These are phyloP conservation scores for Trachurus trachurus DNA, from an alignment of 2,797 vertebrate genomes.

Conservation along the genomic window DNA sequence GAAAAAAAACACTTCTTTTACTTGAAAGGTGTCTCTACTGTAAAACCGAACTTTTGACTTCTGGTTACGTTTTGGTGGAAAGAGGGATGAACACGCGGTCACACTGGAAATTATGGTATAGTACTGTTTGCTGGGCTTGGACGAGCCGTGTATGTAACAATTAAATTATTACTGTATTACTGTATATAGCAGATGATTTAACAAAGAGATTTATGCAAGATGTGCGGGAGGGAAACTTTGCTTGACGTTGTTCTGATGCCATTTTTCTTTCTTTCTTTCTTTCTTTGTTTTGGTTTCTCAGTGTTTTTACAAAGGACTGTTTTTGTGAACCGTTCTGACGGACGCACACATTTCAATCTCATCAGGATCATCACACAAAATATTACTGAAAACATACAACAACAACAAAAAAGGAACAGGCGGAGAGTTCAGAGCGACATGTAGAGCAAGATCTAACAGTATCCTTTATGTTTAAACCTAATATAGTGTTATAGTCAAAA, in stretches of 20 bases:
- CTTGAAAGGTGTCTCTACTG: constrained; percentile 78
- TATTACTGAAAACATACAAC: constrained; percentile 6
- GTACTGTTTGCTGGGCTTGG: constrained; percentile 46
- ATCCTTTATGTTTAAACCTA: constrained; percentile 32
- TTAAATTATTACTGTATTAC: constrained; percentile 53
- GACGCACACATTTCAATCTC: constrained; percentile 44
- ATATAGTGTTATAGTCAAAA: constrained; percentile 65
- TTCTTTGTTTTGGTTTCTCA: constrained; percentile 15
- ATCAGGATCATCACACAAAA: constrained; percentile 27
- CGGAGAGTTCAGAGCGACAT: constrained; percentile 25
- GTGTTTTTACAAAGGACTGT: constrained; percentile 45
- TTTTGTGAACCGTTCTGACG: constrained; percentile 31
- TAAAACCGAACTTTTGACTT: constrained; percentile 56
- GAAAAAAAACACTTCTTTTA: constrained; percentile 65
- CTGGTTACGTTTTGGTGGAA: constrained; percentile 42
- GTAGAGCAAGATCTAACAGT: constrained; percentile 12
- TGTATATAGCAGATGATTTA: constrained; percentile 82
- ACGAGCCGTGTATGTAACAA: constrained; percentile 47
- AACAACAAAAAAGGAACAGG: not conserved
- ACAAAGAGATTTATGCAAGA: constrained; percentile 82
- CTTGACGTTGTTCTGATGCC: constrained; percentile 47
- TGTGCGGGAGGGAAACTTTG: constrained; percentile 51
- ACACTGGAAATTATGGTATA: constrained; percentile 42
- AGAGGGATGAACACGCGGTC: constrained; percentile 42
- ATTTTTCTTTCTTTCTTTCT: constrained; percentile 39